Conservation (phyloP, 1,140 invertebrate species). For the Drosophila saltans region DNA sequence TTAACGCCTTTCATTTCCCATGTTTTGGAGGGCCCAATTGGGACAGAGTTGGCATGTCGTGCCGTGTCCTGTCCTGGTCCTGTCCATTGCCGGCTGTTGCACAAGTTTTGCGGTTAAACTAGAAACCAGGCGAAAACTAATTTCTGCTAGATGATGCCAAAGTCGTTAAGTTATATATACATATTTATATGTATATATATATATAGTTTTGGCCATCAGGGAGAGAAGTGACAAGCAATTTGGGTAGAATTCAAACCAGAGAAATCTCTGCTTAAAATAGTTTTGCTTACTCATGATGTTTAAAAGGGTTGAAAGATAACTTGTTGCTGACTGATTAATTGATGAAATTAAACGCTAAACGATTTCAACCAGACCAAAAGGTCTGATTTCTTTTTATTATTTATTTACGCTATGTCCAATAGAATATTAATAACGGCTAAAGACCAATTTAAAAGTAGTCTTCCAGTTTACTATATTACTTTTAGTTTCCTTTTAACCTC, state of each 20-base stretch:
- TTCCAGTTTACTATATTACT: too few relatives aligned
- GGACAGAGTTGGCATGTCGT: not conserved
- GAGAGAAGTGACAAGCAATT: conserved; percentile 3
- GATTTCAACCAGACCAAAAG: not conserved
- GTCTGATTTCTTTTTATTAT: not conserved
- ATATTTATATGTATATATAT: not conserved
- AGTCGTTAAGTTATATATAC: conserved; percentile 46
- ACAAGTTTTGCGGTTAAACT: conserved; percentile 32
- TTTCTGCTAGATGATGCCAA: conserved; percentile 57
- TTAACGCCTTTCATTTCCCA: conserved; percentile 26
- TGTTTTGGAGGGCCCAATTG: not conserved
- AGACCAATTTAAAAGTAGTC: too few relatives aligned
- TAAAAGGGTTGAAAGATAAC: conserved; percentile 21
- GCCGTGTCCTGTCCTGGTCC: not conserved
- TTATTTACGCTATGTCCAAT: not conserved
- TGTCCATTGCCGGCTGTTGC: conserved; percentile 27
- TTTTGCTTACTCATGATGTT: conserved; percentile 16
- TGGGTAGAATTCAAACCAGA: conserved; percentile 7
- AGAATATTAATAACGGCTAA: too few relatives aligned
- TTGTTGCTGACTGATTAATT: conserved; percentile 46
- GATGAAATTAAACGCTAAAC: conserved; percentile 4
- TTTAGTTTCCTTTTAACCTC: too few relatives aligned
- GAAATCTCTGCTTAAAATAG: conserved; percentile 12
- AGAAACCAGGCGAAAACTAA: conserved; percentile 40
- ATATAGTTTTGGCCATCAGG: conserved; percentile 37